Evolutionary conservation across 2,797 vertebrate species (phyloP), one percentile per base, ranked within the genome.

Genomic region (Muscicapa striata): DNA sequence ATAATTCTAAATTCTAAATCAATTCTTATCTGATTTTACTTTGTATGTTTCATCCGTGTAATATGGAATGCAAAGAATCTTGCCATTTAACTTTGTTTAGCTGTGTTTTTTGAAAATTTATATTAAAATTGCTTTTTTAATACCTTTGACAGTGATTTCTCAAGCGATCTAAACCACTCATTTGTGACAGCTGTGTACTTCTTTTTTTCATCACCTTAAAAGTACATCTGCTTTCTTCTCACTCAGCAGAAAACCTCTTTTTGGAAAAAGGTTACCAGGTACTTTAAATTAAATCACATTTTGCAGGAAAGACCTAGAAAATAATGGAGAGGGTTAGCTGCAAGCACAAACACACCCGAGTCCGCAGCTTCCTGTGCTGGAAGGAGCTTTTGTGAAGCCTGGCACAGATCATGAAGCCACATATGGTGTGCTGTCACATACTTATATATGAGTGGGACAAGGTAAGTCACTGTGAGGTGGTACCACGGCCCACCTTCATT

Each of bases 311-410:
- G 27, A 22, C 8, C 13, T 30, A 48, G 34, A 58, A 72, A 64
- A 68, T 48, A 43, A 32, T 21, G 6, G 46, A 38, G 38, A 55
- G 6, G 19, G 9, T 26, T 49, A 46, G 30, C 24, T 74, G 29
- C 13, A 51, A 24, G 22, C 8, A 67, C 11, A 67, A 36, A 13
- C 49, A 34, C 26, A 13, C 8, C 1, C 0, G 0, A 46, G 13
- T 4, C 26, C 63, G 14, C 30, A 32, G 12, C 13, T 41, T 18
- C 1, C 2, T 11, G 34, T 40, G 15, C 40, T 29, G 15, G 16
- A 14, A 30, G 36, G 11, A 72, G 3, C 18, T 23, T 0, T 9
- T 17, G 21, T 16, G 22, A 51, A 41, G 6, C 2, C 9, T 48
- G n/a, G 40, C 18, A 23, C 10, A 3, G 15, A 18, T 32, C 11